A percentile compares a stretch with the other conserved stretches of the same genome.
These are phyloP conservation scores for Speoplatyrhinus poulsoni DNA, from an alignment of 2,113 vertebrate species.

Conservation along the genomic window DNA sequence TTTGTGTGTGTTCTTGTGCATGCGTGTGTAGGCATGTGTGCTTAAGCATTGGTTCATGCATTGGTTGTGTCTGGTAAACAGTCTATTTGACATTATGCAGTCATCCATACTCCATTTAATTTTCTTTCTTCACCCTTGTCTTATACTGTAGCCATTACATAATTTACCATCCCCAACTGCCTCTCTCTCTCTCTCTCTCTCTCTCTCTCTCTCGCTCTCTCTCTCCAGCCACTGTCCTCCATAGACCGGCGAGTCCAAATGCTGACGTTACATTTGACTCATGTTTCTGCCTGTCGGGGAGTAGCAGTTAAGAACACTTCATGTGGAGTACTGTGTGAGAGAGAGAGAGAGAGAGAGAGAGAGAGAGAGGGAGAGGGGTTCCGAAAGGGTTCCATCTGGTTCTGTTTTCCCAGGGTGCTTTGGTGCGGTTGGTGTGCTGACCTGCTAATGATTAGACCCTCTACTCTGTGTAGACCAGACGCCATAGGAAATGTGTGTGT, in stretches of 20 bases:
- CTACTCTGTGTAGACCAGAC: conserved; percentile 37
- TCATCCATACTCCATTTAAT: conserved; percentile 1
- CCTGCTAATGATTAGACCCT: conserved; percentile 48
- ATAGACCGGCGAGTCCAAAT: conserved; percentile 33
- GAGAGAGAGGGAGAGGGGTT: conserved; percentile 6
- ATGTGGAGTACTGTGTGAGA: conserved; percentile 4
- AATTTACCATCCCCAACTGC: too few relatives aligned
- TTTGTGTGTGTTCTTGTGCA: conserved; percentile 1
- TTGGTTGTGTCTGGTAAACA: background rate
- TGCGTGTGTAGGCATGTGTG: background rate
- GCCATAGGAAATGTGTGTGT: conserved; percentile 15
- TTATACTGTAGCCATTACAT: background rate
- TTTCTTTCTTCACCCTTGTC: background rate
- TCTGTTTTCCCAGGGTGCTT: conserved; percentile 56
- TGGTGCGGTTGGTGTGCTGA: conserved; percentile 49
- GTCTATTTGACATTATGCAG: background rate
- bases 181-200: background rate
- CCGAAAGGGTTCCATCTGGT: conserved; percentile 42
- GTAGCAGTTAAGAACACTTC: conserved; percentile 13
- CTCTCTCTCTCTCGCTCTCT: conserved; percentile 8
- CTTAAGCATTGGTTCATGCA: background rate
- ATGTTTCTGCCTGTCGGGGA: conserved; percentile 47
- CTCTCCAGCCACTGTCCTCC: background rate
- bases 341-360: background rate
- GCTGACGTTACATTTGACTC: conserved; percentile 52